Base-by-base conservation (phyloP, 2,113 vertebrate species). In the Columba janthina region DNA sequence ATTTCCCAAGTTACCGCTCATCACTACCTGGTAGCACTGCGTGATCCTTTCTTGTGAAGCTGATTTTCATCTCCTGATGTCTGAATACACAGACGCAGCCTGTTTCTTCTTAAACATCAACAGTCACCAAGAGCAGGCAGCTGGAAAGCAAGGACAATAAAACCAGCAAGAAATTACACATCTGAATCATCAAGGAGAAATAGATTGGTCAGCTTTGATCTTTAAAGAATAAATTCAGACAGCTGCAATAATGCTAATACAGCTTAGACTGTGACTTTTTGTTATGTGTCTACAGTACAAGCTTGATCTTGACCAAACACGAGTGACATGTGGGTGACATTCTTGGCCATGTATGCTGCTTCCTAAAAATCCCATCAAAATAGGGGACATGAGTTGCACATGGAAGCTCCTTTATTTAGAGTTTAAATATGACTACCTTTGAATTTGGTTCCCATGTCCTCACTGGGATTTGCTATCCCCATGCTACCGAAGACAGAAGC, bases 131-230 rank as follows among this genome's bases (percentile, higher is more conserved):
- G 5, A 88, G 25, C 40, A 80, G 60, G 72, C 56, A 92, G 15
- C 29, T 86, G 29, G n/a, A 76, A 90, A 88, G 44, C 50, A 93
- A 67, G 36, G 25, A 69, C 46, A 85, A 44, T 53, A 88, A 91
- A 94, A 69, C 7, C 14, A 64, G 60, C 1, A 2, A 78, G 57
- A 71, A 75, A 73, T 72, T 51, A 57, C 10, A 53, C 8, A 48
- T 78, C 34, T 51, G 48, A 88, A 87, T 67, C 40, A 76, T 29
- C 46, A 72, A 71, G 22, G 48, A 74, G 51, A 94, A 93, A 61
- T 3, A 78, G 53, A 82, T 28, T 0, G 0, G 24, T 74, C 48
- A 38, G 20, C 40, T 82, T 62, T 0, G 1, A 48, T 42, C 40
- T 83, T 26, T 71, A 56, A 73, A 62, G 28, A 57, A 80, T 19